Evolutionary conservation across 2,113 vertebrate genomes (phyloP).

Genomic region (Alaudala cheleensis): DNA sequence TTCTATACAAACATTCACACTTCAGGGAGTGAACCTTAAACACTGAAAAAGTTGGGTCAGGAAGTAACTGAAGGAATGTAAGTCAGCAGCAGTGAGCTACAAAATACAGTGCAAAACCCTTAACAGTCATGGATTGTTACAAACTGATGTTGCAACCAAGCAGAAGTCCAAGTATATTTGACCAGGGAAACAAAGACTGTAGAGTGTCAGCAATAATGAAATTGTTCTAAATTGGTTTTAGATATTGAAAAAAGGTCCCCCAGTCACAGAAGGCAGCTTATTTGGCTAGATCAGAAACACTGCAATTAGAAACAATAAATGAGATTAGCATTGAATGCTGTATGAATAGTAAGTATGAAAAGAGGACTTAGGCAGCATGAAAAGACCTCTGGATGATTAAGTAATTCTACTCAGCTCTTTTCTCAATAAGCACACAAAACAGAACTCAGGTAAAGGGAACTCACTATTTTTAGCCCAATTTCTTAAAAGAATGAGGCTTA

Average conservation of each 20-base stretch:
- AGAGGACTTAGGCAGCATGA: not conserved
- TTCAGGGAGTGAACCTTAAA: not conserved
- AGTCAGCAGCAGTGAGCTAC: not conserved
- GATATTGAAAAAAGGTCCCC: not conserved
- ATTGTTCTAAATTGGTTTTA: not conserved
- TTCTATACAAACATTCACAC: not conserved
- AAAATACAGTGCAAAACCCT: not conserved
- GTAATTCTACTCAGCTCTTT: not conserved
- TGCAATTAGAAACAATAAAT: not conserved
- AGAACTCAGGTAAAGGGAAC: not conserved
- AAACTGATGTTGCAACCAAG: not conserved
- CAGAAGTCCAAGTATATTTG: not conserved
- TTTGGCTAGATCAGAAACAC: not conserved
- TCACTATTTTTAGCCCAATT: not conserved
- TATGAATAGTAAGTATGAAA: not conserved
- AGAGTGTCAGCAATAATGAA: not conserved
- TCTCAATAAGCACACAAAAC: not conserved
- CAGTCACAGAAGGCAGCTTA: not conserved
- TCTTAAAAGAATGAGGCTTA: not conserved
- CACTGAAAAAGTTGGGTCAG: not conserved
- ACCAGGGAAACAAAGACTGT: not conserved
- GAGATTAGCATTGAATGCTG: not conserved
- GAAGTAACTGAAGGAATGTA: not conserved
- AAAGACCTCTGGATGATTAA: not conserved
- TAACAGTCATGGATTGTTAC: not conserved